Percentiles rank a stretch among this genome's conserved stretches.
phyloP scores from a whole-genome alignment of 2,113 vertebrate species.

The Ornithorhynchus anatinus region DNA sequence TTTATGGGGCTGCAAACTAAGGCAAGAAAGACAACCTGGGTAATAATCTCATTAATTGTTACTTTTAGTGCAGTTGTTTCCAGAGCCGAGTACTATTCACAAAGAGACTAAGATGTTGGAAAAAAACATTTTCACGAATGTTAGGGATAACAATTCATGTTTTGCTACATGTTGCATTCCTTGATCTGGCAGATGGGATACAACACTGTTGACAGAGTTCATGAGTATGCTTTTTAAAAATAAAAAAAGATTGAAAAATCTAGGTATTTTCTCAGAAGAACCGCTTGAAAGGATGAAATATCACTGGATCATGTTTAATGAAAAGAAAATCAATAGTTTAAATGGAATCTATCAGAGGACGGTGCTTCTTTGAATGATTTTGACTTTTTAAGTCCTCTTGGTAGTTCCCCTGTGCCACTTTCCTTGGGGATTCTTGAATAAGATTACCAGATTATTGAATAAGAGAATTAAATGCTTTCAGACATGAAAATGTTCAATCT shows the following conservation, averaged over 20 bases:
- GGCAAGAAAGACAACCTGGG: neutral
- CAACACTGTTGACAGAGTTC: neutral
- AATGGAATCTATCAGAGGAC: neutral
- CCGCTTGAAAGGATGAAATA: neutral
- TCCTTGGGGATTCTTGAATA: conserved; percentile 10
- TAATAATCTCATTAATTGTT: no score
- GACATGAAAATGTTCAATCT: conserved; percentile 4
- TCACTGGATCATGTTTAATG: neutral
- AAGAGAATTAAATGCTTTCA: conserved; percentile 7
- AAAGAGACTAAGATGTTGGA: neutral
- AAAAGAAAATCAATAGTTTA: neutral
- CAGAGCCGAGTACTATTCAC: no score
- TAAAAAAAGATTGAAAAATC: neutral
- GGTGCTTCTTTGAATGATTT: neutral
- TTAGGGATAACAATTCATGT: neutral
- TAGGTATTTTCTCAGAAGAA: neutral
- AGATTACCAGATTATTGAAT: conserved; percentile 23
- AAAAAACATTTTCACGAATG: neutral
- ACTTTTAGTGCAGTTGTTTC: no score
- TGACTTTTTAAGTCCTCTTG: neutral
- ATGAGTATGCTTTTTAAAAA: conserved; percentile 6
- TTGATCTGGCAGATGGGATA: conserved; percentile 11
- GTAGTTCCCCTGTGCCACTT: neutral
- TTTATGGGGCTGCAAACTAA: neutral
- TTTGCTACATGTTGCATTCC: neutral